Evolutionary conservation across 2,113 vertebrate genomes (phyloP).

Genomic region (Mustela nigripes): DNA sequence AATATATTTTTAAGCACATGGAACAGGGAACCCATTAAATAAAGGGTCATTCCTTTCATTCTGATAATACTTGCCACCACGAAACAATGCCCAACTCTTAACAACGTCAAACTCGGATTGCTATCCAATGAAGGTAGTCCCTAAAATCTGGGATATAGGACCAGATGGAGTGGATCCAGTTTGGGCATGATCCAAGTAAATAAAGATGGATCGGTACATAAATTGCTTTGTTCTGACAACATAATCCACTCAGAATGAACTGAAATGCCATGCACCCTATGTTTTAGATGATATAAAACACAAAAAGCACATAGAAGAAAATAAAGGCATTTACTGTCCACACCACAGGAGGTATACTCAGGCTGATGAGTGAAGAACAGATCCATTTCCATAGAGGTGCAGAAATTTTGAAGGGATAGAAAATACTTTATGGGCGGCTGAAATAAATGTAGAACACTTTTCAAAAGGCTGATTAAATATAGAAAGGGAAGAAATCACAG

Average conservation of each 20-base stretch:
- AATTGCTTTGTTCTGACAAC: neutral
- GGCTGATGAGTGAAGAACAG: neutral
- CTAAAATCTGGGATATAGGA: neutral
- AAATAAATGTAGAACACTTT: neutral
- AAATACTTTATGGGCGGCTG: neutral
- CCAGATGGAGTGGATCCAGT: neutral
- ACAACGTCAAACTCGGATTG: neutral
- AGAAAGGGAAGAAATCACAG: neutral
- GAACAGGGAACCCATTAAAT: neutral
- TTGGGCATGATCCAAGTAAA: neutral
- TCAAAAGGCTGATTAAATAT: neutral
- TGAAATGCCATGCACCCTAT: neutral
- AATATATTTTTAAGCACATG: neutral
- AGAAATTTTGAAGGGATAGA: neutral
- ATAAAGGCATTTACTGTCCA: neutral
- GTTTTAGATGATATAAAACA: neutral
- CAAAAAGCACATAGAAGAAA: conserved; percentile 4
- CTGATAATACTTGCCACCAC: neutral
- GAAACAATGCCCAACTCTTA: neutral
- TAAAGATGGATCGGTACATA: neutral
- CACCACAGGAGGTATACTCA: neutral
- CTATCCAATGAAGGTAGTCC: neutral
- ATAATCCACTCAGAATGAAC: neutral
- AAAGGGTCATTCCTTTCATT: neutral
- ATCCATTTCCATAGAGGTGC: neutral